Evolutionary conservation across 1,140 invertebrate species (phyloP).

Genomic region (Philopotamus ludificatus): DNA sequence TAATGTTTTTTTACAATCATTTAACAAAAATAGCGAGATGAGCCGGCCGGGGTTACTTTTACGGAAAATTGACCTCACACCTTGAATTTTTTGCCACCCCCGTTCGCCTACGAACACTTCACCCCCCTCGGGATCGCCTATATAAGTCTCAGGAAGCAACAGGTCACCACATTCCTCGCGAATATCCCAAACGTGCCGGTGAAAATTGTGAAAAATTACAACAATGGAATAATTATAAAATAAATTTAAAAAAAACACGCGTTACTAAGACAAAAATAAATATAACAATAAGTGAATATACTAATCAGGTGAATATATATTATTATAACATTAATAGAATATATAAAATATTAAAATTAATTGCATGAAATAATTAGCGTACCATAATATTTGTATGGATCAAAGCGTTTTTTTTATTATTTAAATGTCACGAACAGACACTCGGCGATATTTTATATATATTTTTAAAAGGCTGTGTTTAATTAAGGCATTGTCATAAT

Average conservation of each 20-base stretch:
- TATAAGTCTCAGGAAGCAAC: slow-evolving; percentile 20
- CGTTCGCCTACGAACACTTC: not conserved
- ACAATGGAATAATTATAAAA: too few relatives aligned
- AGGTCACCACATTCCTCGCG: slow-evolving; percentile 15
- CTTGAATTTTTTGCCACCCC: not conserved
- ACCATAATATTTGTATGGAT: not conserved
- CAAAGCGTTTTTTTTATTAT: not conserved
- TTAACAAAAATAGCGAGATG: too few relatives aligned
- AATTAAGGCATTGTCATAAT: not conserved
- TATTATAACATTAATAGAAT: not conserved
- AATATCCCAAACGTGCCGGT: not conserved
- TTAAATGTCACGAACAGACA: not conserved
- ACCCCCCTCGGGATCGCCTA: slow-evolving; percentile 1
- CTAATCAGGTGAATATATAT: too few relatives aligned
- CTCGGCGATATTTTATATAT: not conserved
- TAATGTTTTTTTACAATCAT: too few relatives aligned
- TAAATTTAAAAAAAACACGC: too few relatives aligned
- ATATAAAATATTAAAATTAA: not conserved
- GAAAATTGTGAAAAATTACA: not conserved
- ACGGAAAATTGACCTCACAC: not conserved
- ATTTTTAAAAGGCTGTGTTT: not conserved
- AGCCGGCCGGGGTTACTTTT: too few relatives aligned
- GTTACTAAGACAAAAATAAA: too few relatives aligned
- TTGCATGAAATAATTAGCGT: not conserved
- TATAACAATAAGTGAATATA: too few relatives aligned